Evolutionary conservation across 2,797 vertebrate species (phyloP).

Genomic region (Tragopan temminckii): DNA sequence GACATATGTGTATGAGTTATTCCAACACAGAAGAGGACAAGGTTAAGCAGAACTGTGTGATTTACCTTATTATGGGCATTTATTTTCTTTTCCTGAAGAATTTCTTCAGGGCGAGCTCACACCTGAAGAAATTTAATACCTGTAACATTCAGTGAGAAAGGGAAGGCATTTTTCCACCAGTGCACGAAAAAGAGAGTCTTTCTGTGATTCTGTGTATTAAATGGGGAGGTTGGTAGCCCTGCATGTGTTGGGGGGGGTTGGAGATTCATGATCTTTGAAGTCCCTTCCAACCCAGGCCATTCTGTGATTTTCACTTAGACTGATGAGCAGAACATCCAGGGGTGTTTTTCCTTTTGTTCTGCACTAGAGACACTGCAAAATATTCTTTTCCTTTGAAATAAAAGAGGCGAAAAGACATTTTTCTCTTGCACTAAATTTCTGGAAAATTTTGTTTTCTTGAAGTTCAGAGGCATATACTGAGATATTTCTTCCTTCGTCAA

Average conservation of each 20-base stretch:
- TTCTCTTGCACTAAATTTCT: background rate
- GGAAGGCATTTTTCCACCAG: accelerated
- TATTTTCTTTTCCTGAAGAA: background rate
- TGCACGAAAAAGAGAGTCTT: background rate
- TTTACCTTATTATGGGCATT: background rate
- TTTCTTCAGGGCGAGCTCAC: background rate
- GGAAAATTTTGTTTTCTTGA: background rate
- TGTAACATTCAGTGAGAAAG: background rate
- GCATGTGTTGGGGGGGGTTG: no score
- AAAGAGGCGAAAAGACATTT: background rate
- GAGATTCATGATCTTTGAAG: no score
- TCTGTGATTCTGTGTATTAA: no score
- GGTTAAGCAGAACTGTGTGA: background rate
- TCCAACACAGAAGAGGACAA: background rate
- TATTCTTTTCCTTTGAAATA: background rate
- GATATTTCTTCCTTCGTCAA: background rate
- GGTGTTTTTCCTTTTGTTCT: background rate
- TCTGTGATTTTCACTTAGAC: background rate
- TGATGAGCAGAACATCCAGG: background rate
- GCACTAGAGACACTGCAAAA: background rate
- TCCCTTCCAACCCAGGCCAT: no score
- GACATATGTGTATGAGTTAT: accelerated
- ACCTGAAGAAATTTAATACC: background rate
- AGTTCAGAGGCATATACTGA: background rate
- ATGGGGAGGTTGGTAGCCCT: no score